A percentile compares a stretch with the other conserved stretches of the same genome.
Conservation (phyloP, 2,888 invertebrate genomes). For the Pseudococcus jackbeardsleyi region DNA sequence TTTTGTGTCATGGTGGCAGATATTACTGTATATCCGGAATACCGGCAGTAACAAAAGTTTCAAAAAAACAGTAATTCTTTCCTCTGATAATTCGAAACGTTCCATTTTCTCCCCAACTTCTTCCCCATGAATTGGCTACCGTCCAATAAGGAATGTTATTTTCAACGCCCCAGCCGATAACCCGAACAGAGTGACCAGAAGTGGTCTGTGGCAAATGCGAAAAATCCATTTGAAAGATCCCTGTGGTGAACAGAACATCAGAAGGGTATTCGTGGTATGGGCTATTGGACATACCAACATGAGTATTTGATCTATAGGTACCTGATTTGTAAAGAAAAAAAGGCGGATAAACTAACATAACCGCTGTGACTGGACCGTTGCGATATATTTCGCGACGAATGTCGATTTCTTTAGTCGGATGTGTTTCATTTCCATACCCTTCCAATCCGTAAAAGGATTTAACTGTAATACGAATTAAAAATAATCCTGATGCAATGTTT, state of each 20-base stretch:
- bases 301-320: not conserved
- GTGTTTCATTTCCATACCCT: not conserved
- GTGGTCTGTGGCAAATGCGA: not conserved
- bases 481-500: too few relatives aligned
- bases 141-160: slow-evolving; percentile 66
- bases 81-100: slow-evolving; percentile 66
- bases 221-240: slow-evolving; percentile 64
- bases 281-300: not conserved
- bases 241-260: not conserved
- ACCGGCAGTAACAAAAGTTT: slow-evolving; percentile 64
- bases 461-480: not conserved
- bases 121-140: slow-evolving; percentile 66
- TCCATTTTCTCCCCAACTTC: slow-evolving; percentile 65
- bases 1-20: too few relatives aligned
- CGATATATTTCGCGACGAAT: slow-evolving; percentile 64
- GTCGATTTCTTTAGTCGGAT: slow-evolving; percentile 18
- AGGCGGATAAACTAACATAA: slow-evolving; percentile 66
- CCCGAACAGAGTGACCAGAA: slow-evolving; percentile 65
- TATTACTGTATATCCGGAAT: slow-evolving; percentile 66
- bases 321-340: slow-evolving; percentile 66
- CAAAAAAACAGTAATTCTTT: slow-evolving; percentile 60
- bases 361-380: slow-evolving; percentile 66
- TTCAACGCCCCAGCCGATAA: slow-evolving; percentile 66
- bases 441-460: not conserved
- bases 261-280: too few relatives aligned